Evolutionary conservation across 2,797 vertebrate genomes (phyloP).

Genomic region (Takifugu rubripes): DNA sequence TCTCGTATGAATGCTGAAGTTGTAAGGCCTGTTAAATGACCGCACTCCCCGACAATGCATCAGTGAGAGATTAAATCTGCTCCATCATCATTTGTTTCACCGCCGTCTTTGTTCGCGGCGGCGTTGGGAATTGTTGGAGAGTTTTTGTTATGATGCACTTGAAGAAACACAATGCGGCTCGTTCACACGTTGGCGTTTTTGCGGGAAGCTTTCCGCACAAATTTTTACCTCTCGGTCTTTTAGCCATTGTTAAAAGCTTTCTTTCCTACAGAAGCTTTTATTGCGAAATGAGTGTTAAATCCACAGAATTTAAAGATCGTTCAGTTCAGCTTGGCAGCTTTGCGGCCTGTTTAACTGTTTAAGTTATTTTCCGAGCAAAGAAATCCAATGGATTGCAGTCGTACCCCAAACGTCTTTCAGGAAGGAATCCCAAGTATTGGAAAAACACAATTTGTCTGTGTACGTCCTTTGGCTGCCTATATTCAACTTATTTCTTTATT

Average conservation of each 20-base stretch:
- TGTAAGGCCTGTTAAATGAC: slow-evolving; percentile 37
- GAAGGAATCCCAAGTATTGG: background rate
- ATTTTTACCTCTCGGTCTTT: slow-evolving; percentile 33
- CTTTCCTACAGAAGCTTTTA: slow-evolving; percentile 3
- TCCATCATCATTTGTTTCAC: slow-evolving; percentile 27
- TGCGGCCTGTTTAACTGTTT: background rate
- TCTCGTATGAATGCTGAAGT: slow-evolving; percentile 35
- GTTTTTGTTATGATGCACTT: slow-evolving; percentile 3
- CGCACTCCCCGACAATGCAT: slow-evolving; percentile 12
- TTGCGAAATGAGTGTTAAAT: slow-evolving; percentile 7
- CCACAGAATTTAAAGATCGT: background rate
- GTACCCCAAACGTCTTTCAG: background rate
- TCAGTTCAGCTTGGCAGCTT: background rate
- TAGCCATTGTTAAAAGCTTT: slow-evolving; percentile 9
- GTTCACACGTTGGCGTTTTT: slow-evolving; percentile 3
- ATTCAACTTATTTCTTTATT: background rate
- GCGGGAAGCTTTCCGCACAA: slow-evolving; percentile 5
- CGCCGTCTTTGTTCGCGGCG: slow-evolving; percentile 11
- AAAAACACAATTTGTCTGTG: too few relatives aligned
- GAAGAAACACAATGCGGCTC: slow-evolving; percentile 7
- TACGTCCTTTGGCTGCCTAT: background rate
- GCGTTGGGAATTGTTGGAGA: slow-evolving; percentile 26
- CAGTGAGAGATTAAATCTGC: slow-evolving; percentile 15
- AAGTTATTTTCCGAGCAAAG: background rate
- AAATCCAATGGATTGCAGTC: background rate